Conservation (phyloP, 1,140 invertebrate species). For the Hycleus phaleratus region DNA sequence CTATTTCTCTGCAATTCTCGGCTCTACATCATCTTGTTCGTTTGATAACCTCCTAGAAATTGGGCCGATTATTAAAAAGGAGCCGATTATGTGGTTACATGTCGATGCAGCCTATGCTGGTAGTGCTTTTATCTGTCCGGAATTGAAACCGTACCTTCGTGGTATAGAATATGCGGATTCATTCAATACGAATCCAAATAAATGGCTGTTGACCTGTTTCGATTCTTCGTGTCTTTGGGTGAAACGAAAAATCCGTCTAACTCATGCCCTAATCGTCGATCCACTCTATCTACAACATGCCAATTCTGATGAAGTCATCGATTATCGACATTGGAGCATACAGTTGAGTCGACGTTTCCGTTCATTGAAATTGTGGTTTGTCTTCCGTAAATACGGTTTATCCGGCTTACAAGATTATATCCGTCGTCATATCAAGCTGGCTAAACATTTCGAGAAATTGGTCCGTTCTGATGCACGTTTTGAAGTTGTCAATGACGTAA, state of each 20-base stretch:
- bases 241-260: slow-evolving; percentile 77
- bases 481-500: slow-evolving; percentile 76
- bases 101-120: slow-evolving; percentile 80
- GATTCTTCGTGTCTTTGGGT: slow-evolving; percentile 91
- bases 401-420: slow-evolving; percentile 76
- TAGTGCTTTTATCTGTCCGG: slow-evolving; percentile 76
- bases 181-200: slow-evolving; percentile 90
- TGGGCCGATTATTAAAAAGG: slow-evolving; percentile 66
- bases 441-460: slow-evolving; percentile 74
- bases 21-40: slow-evolving; percentile 74
- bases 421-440: slow-evolving; percentile 77
- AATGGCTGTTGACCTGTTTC: slow-evolving; percentile 85
- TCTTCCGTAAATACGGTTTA: slow-evolving; percentile 75
- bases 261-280: slow-evolving; percentile 89
- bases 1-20: slow-evolving; percentile 73
- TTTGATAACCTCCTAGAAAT: slow-evolving; percentile 77
- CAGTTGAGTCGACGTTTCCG: slow-evolving; percentile 80
- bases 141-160: slow-evolving; percentile 64
- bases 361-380: slow-evolving; percentile 84
- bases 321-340: slow-evolving; percentile 87
- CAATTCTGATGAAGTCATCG: slow-evolving; percentile 61
- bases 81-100: slow-evolving; percentile 60
- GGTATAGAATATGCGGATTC: slow-evolving; percentile 81
- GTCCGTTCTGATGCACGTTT: slow-evolving; percentile 70
- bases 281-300: slow-evolving; percentile 86